Evolutionary conservation across 1,140 invertebrate species (phyloP).

Genomic region (Drosophila triauraria): DNA sequence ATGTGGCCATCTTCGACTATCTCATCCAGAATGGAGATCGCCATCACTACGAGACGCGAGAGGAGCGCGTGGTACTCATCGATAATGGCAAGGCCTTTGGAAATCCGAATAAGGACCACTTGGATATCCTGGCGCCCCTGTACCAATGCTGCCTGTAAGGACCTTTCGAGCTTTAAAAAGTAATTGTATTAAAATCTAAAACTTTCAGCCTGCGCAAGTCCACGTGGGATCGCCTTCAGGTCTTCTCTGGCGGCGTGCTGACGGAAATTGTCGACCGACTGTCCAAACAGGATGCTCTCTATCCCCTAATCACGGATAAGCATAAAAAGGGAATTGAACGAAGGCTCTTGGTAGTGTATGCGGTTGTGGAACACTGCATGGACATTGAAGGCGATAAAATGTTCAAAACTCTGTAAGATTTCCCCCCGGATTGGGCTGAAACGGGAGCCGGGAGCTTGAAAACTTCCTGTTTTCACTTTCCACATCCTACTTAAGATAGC

Average conservation of each 20-base stretch:
- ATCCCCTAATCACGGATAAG: conserved; percentile 89
- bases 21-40: conserved; percentile 97
- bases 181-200: no score
- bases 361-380: conserved; percentile 90
- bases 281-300: conserved; percentile 84
- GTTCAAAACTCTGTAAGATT: conserved; percentile 77
- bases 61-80: conserved; percentile 91
- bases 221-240: conserved; percentile 89
- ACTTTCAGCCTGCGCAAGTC: conserved; percentile 87
- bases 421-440: not conserved
- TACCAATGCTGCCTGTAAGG: conserved; percentile 96
- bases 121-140: conserved; percentile 94
- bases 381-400: conserved; percentile 86
- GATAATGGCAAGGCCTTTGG: conserved; percentile 98
- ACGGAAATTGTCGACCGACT: conserved; percentile 86
- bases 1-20: conserved; percentile 96
- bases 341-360: conserved; percentile 90
- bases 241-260: conserved; percentile 89
- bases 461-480: conserved; percentile 1
- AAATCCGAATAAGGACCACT: conserved; percentile 92
- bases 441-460: conserved; percentile 4
- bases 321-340: conserved; percentile 93
- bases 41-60: conserved; percentile 95
- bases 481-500: conserved; percentile 22
- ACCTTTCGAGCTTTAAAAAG: conserved; percentile 11